Percentiles rank a stretch among this genome's conserved stretches.
These are phyloP conservation scores for Melieria picta DNA, from an alignment of 2,888 invertebrate genomes.

Conservation along the genomic window DNA sequence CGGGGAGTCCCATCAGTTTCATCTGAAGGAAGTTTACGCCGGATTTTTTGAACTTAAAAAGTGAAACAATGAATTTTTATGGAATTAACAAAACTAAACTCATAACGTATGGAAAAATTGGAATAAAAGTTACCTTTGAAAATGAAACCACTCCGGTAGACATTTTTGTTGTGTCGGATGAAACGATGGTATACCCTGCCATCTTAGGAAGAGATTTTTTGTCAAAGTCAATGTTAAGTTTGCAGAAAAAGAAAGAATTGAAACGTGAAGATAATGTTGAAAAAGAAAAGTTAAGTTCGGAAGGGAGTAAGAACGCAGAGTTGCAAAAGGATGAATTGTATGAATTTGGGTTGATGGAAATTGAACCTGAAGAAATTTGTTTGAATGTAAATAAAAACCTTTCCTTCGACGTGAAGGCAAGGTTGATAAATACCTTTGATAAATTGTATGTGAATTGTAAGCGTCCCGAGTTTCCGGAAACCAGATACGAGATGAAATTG, in stretches of 20 bases:
- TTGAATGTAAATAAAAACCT: too few relatives aligned
- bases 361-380: too few relatives aligned
- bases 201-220: slow-evolving; percentile 38
- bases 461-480: too few relatives aligned
- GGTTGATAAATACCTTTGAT: too few relatives aligned
- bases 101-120: slow-evolving; percentile 17
- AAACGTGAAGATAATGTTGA: background rate
- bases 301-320: background rate
- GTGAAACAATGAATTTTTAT: background rate
- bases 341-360: too few relatives aligned
- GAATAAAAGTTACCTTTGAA: slow-evolving; percentile 25
- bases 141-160: slow-evolving; percentile 31
- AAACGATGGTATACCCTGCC: slow-evolving; percentile 35
- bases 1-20: slow-evolving; percentile 39
- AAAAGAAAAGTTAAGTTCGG: slow-evolving; percentile 14
- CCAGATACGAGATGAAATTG: too few relatives aligned
- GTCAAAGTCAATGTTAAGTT: slow-evolving; percentile 29
- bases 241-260: background rate
- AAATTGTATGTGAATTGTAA: too few relatives aligned
- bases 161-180: slow-evolving; percentile 38
- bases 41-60: slow-evolving; percentile 25
- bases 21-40: slow-evolving; percentile 31
- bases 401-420: too few relatives aligned
- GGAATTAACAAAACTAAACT: slow-evolving; percentile 20
- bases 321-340: too few relatives aligned